Base-by-base conservation (phyloP, 2,113 vertebrate species). In the Equus quagga region DNA sequence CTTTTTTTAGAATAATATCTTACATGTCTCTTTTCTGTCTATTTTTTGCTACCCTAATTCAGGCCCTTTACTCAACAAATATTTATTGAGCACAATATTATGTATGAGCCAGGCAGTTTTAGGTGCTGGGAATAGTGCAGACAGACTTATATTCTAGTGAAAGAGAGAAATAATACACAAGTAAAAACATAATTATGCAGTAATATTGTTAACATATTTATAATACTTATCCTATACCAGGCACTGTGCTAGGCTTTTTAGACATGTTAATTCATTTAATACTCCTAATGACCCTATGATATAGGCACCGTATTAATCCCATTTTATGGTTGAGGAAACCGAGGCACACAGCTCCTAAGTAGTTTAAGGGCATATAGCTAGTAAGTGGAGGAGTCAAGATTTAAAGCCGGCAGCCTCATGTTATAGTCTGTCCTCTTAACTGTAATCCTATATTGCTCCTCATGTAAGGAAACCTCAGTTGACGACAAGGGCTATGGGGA, bases 281-380 rank as follows among this genome's bases (percentile, higher is more conserved):
- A 90, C 5, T 92, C 33, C 56, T 70, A 76, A 76, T 76, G 23
- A 62, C 24, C 8, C 69, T 67, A 81, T 56, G 91, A 96, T 76
- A 54, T 26, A 90, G 36, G 69, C 8, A 91, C 33, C 69, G n/a
- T 84, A 31, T 85, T 92, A 85, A 86, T 67, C 31, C 24, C 18
- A 84, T 91, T 91, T 95, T 92, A 87, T 51, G 87, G 41, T 46
- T 97, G 70, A 36, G 56, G 8, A 83, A 79, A 89, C 65, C 76
- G 67, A 95, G 36, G 7, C 31, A 84, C 26, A 26, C 44, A 92
- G 62, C 18, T 58, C 26, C 33, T 88, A 78, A 89, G 80, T 91
- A 89, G 4, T 89, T 70, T 60, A 92, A 89, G 14, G 41, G 69
- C 51, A 93, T 23, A 88, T 10, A 79, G 21, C 26, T 44, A 73